These are phyloP conservation scores for Yponomeuta sedellus DNA, from an alignment of 2,888 invertebrate genomes.

Conservation along the genomic window DNA sequence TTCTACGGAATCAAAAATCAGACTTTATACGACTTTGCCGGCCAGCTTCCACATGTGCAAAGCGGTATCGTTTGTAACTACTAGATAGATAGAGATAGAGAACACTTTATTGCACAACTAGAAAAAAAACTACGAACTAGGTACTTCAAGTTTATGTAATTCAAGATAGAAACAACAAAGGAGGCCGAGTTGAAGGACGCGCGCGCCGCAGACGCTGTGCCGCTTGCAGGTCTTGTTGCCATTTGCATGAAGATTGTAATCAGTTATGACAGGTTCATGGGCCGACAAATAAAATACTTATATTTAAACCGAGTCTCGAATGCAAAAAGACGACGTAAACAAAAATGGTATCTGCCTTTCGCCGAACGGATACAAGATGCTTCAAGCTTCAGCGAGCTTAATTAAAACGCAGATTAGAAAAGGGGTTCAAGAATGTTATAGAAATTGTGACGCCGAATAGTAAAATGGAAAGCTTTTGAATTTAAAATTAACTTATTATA, in stretches of 20 bases:
- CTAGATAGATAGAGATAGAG: too few species aligned
- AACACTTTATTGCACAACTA: too few species aligned
- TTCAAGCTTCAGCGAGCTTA: too few species aligned
- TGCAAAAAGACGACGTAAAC: not conserved
- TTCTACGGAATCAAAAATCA: too few species aligned
- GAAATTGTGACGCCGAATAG: not conserved
- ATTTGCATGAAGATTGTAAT: conserved; percentile 6
- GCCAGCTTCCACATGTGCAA: not conserved
- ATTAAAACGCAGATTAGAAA: too few species aligned
- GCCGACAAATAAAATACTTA: not conserved
- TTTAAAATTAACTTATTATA: too few species aligned
- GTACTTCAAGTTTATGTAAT: not conserved
- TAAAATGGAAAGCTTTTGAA: not conserved
- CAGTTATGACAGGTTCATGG: conserved; percentile 8
- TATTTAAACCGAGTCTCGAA: not conserved
- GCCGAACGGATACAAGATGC: not conserved
- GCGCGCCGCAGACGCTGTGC: not conserved
- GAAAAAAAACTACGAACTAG: not conserved
- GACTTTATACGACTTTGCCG: too few species aligned
- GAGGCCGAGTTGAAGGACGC: not conserved
- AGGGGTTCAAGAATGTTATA: too few species aligned
- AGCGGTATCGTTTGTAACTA: conserved; percentile 25
- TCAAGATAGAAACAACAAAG: not conserved
- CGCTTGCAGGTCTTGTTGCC: not conserved
- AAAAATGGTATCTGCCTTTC: not conserved